Base-by-base conservation (phyloP, 2,888 invertebrate species). In the Conistra vaccinii region DNA sequence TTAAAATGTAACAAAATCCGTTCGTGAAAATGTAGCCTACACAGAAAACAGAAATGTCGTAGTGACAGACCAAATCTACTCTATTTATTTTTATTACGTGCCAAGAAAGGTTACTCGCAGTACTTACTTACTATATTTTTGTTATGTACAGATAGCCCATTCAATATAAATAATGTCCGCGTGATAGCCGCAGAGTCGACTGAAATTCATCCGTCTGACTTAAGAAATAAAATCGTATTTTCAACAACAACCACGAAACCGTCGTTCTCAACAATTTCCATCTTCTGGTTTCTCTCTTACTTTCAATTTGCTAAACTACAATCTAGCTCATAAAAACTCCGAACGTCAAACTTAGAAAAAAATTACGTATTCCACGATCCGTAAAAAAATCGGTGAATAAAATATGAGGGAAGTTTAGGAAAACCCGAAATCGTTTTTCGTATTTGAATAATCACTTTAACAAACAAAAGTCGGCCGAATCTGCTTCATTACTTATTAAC, bases 391-490 rank as follows among this genome's bases (percentile, higher is more conserved):
- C 93, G 88, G 94, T 96, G 95, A 96, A 96, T 96, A 95, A 96
- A 96, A 96, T 96, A 96, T 96, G 94, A 95, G 94, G 89, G 91
- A 95, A 96, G 93, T 95, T 96, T 94, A 94, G 92, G 93, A 91
- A 94, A 94, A 95, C 93, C 95, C 94, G 91, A 95, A 94, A 96
- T 94, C 95, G 95, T 95, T 96, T 96, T 96, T 92, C 93, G 93
- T 95, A 96, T 96, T 96, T 96, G 95, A 96, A 96, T 96, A 96
- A 96, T 96, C 95, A 96, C 94, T 95, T 96, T 95, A 95, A 94
- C 95, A 96, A 95, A 96, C 95, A 95, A 95, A 95, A 95, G 94
- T 95, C 93, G 88, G 90, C 90, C 91, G 93, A 94, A 94, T 93
- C 93, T 92, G 90, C 92, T 94, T 96, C 96, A 96, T 96, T 96